phyloP scores from a whole-genome alignment of 2,888 invertebrate genomes.

The Caenorhabditis parvicauda region DNA sequence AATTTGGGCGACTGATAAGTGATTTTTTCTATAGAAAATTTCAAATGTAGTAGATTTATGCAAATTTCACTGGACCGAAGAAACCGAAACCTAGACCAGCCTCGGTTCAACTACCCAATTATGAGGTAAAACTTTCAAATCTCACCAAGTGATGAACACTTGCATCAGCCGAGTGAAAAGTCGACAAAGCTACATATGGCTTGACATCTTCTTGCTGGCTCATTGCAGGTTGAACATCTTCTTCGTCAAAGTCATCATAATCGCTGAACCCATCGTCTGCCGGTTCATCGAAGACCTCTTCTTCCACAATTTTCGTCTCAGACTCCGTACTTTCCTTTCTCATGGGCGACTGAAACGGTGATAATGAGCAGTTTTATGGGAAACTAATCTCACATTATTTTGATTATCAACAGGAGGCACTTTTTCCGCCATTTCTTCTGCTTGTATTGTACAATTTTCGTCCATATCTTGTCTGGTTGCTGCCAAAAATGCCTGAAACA shows the following conservation, averaged over 20 bases:
- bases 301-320: constrained; percentile 14
- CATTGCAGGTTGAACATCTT: constrained; percentile 2
- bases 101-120: no score
- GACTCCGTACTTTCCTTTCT: no score
- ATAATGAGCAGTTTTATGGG: no score
- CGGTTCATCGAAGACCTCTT: constrained; percentile 26
- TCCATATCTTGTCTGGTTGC: constrained; percentile 17
- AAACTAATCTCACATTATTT: not conserved
- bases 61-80: no score
- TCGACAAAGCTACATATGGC: constrained; percentile 6
- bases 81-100: no score
- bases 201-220: constrained; percentile 5
- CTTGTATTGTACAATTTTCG: constrained; percentile 19
- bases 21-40: no score
- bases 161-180: constrained; percentile 9
- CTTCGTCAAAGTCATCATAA: constrained; percentile 13
- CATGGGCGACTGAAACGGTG: no score
- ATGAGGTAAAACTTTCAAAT: no score
- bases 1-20: no score
- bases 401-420: not conserved
- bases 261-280: constrained; percentile 11
- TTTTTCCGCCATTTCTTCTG: not conserved
- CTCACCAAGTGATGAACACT: no score
- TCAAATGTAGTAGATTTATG: no score
- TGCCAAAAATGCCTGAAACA: constrained; percentile 19